Evolutionary conservation across 2,888 invertebrate genomes (phyloP).

Genomic region (Drosophila rellima): DNA sequence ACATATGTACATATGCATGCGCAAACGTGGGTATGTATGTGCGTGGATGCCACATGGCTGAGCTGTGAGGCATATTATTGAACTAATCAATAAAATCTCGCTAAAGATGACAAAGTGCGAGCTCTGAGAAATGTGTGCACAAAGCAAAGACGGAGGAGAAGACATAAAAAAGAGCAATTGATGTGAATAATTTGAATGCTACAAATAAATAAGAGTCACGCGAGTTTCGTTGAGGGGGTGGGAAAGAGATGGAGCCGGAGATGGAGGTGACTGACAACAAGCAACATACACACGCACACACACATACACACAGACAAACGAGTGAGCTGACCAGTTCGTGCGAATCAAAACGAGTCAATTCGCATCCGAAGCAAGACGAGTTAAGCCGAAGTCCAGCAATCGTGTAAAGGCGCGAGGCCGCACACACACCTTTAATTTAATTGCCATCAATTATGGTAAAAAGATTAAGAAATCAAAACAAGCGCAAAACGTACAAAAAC

Average conservation of each 20-base stretch:
- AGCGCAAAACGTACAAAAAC: constrained; percentile 74
- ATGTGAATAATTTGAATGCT: constrained; percentile 58
- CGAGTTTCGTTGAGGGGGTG: constrained; percentile 41
- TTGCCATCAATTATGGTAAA: constrained; percentile 83
- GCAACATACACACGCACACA: constrained; percentile 5
- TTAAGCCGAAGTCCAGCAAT: constrained; percentile 48
- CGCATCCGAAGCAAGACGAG: constrained; percentile 21
- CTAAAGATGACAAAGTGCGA: constrained; percentile 68
- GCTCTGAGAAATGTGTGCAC: constrained; percentile 28
- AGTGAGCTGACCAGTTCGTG: constrained; percentile 13
- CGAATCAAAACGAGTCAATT: constrained; percentile 20
- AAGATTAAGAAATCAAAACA: constrained; percentile 83
- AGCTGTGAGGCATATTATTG: constrained; percentile 35
- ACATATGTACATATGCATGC: not conserved
- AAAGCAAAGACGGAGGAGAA: constrained; percentile 27
- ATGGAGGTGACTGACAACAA: constrained; percentile 40
- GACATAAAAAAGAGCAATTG: constrained; percentile 50
- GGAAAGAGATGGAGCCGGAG: constrained; percentile 1
- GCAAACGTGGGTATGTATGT: not conserved
- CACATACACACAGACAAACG: constrained; percentile 13
- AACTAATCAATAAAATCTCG: constrained; percentile 83
- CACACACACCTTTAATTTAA: constrained; percentile 80
- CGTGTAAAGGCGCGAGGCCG: constrained; percentile 59
- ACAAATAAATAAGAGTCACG: constrained; percentile 60
- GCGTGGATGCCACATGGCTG: constrained; percentile 24